Evolutionary conservation across 30 jellyfish, hydroid and myxozoan species (phyloP).

Genomic region (Chrysaora quinquecirrha): DNA sequence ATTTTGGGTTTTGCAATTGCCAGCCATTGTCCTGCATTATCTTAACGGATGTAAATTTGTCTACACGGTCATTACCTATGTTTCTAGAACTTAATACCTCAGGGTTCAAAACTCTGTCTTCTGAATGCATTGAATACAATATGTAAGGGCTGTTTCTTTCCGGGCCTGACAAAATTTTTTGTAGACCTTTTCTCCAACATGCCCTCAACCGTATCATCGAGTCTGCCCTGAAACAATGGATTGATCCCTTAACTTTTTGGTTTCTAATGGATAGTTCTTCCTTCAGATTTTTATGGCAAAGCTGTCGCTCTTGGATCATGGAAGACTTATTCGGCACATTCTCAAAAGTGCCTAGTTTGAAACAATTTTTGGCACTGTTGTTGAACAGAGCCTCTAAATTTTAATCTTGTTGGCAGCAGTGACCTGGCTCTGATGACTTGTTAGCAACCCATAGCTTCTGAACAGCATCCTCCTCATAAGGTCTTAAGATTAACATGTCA

Average conservation of each 20-base stretch:
- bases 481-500: slow-evolving; percentile 26
- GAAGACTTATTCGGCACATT: slow-evolving; percentile 36
- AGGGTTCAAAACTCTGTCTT: not conserved
- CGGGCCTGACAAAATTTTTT: not conserved
- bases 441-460: slow-evolving; percentile 34
- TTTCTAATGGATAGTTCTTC: not conserved
- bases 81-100: slow-evolving; percentile 12
- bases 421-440: slow-evolving; percentile 50
- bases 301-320: slow-evolving; percentile 9
- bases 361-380: no score
- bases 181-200: not conserved
- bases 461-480: slow-evolving; percentile 12
- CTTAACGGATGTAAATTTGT: slow-evolving; percentile 40
- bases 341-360: slow-evolving; percentile 24
- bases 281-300: not conserved
- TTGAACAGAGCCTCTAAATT: no score
- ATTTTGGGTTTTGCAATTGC: no score
- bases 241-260: not conserved
- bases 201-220: not conserved
- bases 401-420: slow-evolving; percentile 52
- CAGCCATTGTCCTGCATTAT: slow-evolving; percentile 26
- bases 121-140: slow-evolving; percentile 4
- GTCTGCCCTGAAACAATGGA: not conserved
- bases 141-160: not conserved
- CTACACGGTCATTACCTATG: slow-evolving; percentile 12